Evolutionary conservation across 2,888 invertebrate species (phyloP), one percentile per base, ranked within the genome.

Genomic region (Pyrrhosoma nymphula): DNA sequence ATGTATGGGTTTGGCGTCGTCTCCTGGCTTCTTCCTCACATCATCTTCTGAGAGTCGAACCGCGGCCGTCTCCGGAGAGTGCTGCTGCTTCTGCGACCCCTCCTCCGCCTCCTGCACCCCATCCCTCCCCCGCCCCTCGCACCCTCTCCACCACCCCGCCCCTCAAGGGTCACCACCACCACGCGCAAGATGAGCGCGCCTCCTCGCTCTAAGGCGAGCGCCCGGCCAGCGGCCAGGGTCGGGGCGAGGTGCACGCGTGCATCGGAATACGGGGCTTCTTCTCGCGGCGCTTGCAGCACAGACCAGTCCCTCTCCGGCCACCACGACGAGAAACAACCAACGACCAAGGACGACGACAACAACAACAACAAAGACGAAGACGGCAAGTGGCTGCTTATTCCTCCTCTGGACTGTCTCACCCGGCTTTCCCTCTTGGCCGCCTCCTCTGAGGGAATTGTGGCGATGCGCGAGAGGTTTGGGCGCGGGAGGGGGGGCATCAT

Each of bases 1-100:
- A 93, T 93, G 93, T 93, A 93, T 93, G 30, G 60, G 91, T 91
- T 91, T 35, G 63, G 63, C 69, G 56, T 75, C 47, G 26, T 69
- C 93, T 47, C 26, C 91, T 91, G 14, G 35, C 35, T 60, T 63
- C 91, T 63, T 91, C 60, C 69, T 89, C 89, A 56, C 89, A 47
- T 89, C 55, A n/a, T 12, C 23, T 47, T 35, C 93, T 47, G 60
- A 20, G 90, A 18, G 20, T 90, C 56, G 56, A 90, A 55, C 90
- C n/a, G 23, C 63, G 63, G 63, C 91, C 91, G 91, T 63, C 63
- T 56, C 91, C 60, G 16, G 60, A 90, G 90, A 90, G 55, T 56
- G 30, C 60, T 18, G 30, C 56, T 30, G 55, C 56, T 56, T 90
- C 55, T 56, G 26, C 90, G 23, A 16, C 20, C 23, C 6, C 90